Evolutionary conservation across 2,888 invertebrate species (phyloP), one percentile per base, ranked within the genome.

Genomic region (Meteorus colon): DNA sequence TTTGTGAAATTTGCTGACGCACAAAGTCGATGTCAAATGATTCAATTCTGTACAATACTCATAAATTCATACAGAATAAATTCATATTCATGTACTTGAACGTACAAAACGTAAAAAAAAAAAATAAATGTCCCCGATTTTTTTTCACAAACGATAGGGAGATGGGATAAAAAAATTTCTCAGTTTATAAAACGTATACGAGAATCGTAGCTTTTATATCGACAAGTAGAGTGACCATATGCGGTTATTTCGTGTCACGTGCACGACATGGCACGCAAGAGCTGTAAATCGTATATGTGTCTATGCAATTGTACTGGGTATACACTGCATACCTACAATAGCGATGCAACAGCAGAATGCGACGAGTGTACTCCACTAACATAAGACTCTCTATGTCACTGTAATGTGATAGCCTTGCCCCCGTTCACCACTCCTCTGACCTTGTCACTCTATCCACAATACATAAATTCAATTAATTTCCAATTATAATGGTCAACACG

Each of bases 391-490:
- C 16, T 73, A 63, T 63, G 31, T 66, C 37, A 65, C 48, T 63
- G 63, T 72, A 63, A 73, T 31, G 27, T 65, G 66, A 66, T 73
- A 48, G 55, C 73, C 73, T 73, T 73, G 73, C 65, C 66, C 73
- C 66, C 65, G 55, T 73, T 73, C 65, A 29, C 73, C 29, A 63
- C 63, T 31, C 31, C 31, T 31, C n/a, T 63, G 63, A 63, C 63
- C 63, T 63, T 63, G 31, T 63, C 31, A 29, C 63, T 63, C 34
- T 63, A n/a, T 63, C 16, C 63, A 34, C 34, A 29, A 31, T 34
- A 63, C n/a, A 31, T 63, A 31, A 31, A 34, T 63, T 34, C 29
- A 63, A 34, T 63, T 63, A 63, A 63, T 34, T 29, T 12, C n/a
- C 63, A 29, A 34, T 31, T 3, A 34, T 29, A 63, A 27, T 8